Base-by-base conservation (phyloP, 2,888 invertebrate species). In the Sesamia inferens region DNA sequence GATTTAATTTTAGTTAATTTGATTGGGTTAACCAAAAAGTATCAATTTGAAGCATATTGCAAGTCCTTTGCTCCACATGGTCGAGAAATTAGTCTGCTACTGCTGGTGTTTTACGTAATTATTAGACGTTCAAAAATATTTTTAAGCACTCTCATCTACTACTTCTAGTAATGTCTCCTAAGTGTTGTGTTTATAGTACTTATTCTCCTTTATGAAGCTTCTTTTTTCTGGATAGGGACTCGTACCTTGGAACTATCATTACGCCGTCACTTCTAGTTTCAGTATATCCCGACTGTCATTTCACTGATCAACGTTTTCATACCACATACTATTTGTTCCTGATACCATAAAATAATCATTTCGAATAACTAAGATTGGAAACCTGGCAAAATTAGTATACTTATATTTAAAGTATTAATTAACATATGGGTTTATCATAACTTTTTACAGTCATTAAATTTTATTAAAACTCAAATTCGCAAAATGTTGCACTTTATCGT, bases 271-370 rank as follows among this genome's bases (percentile, higher is more conserved):
- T 47, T 47, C n/a, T 44, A 13, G 44, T 39, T 6, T 11, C 14
- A n/a, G 16, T 22, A 13, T 51, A 14, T 39, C 14, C 4, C 13
- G 5, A 4, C 13, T 78, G 59, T 77, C 78, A 47, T n/a, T 59
- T 11, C 24, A 47, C 1, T 39, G 13, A 42, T 2, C 24, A 24
- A 16, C 42, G 6, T n/a, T 51, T 59, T 51, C 14, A 44, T 19
- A 22, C 19, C n/a, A 8, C 6, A 7, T 10, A 51, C 11, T 55
- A 13, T 55, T 47, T 57, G 6, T n/a, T 74, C 8, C 5, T 24
- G 14, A 14, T 22, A 0, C 44, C 8, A 24, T 24, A 16, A 1
- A 55, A 14, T 16, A 19, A 0, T 51, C 19, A 4, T 11, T 42
- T 66, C 22, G 2, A 22, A 39, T 22, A 44, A 44, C 5, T 0